A percentile compares a stretch with the other conserved stretches of the same genome.
These are phyloP conservation scores for Tamandua tetradactyla DNA, from an alignment of 2,797 vertebrate genomes.

Conservation along the genomic window DNA sequence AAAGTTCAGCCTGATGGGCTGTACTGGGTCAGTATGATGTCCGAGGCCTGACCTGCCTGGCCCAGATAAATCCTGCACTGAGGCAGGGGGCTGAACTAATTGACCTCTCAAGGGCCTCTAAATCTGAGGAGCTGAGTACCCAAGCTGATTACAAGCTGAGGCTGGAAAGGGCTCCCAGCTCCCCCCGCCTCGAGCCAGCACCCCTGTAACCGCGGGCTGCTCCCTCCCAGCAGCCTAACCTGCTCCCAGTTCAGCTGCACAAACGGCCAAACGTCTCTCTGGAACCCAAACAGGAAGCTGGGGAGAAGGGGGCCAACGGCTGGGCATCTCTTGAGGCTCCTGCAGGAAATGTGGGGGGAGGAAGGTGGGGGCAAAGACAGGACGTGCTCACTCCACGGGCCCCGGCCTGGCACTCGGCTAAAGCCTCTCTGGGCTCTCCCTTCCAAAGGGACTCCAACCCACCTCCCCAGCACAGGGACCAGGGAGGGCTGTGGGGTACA, in stretches of 20 bases:
- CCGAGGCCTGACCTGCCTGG: background rate
- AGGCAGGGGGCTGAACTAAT: background rate
- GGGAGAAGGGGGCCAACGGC: slow-evolving; percentile 71
- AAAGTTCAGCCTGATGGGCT: background rate
- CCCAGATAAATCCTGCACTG: background rate
- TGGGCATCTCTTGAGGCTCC: slow-evolving; percentile 73
- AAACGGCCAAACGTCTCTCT: slow-evolving; percentile 77
- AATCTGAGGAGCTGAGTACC: background rate
- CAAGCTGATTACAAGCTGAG: background rate
- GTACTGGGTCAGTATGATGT: fast-evolving
- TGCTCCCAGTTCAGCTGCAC: slow-evolving; percentile 78
- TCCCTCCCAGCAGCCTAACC: background rate
- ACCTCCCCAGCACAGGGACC: background rate
- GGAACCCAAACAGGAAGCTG: slow-evolving; percentile 81
- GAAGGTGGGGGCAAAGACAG: background rate
- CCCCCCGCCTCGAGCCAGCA: too few species aligned
- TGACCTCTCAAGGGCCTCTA: background rate
- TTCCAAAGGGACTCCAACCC: background rate
- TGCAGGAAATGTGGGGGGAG: slow-evolving; percentile 79
- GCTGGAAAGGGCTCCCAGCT: background rate
- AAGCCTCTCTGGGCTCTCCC: background rate
- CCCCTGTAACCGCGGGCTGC: background rate
- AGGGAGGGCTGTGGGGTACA: background rate
- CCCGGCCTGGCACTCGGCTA: background rate
- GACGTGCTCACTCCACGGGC: background rate